Evolutionary conservation across 2,888 invertebrate species (phyloP), one percentile per base, ranked within the genome.

Genomic region (Gryllus longicercus): DNA sequence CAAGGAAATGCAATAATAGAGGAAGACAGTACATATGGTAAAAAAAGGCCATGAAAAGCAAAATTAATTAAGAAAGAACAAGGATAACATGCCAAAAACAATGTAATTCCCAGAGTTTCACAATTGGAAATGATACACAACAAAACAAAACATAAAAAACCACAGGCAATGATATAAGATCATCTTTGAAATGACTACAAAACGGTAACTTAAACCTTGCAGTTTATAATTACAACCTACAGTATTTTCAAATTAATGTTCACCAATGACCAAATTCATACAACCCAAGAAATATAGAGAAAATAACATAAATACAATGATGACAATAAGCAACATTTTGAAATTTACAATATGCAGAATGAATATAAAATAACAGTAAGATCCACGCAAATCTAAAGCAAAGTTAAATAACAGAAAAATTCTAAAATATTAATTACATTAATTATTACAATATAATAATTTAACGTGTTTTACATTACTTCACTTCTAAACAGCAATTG

Each of bases 331-430:
- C 77, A 77, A 25, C 14, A 18, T 50, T 78, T 14, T 23, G 74
- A n/a, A 78, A 63, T 21, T 63, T 78, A 78, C 78, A 78, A 11
- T 50, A 23, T 77, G 25, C 50, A 23, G 16, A 21, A 50, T 77
- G 16, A 12, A n/a, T 77, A n/a, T 14, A 21, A 38, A 49, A 49
- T 77, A 38, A 25, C 50, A 50, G 14, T 78, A 50, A 16, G 51
- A 78, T 25, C 50, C 78, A 50, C n/a, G 14, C 23, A 23, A 50
- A 21, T 50, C 10, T 78, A 38, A 78, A 78, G 16, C 23, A 11
- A 78, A 38, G 78, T 50, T 78, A 63, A 63, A 63, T 63, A 78
- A 78, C 78, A 78, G 78, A 78, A 2, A 23, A 78, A 78, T 50
- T 23, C 51, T 38, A 50, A 38, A 25, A 14, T 76, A 78, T 50